Evolutionary conservation across 37 sponge, comb jelly and placozoan genomes (phyloP), one percentile per base, ranked within the genome.

Genomic region (Ephydatia muelleri): DNA sequence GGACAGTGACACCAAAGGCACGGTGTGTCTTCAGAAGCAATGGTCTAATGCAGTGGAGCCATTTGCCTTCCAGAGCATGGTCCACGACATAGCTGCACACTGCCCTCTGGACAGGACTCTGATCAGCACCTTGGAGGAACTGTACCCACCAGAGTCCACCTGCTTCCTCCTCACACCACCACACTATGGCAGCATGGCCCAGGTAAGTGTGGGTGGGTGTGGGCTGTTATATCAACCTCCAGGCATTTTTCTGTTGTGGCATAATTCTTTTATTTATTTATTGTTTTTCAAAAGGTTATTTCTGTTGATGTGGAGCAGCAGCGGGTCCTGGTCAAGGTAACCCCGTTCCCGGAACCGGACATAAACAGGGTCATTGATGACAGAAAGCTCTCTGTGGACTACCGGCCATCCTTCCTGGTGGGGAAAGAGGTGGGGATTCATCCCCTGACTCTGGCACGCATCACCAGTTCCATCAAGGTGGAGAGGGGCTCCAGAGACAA

Each of bases 131-230:
- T 81, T 95, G 34, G 78, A 67, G 8, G 86, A 92, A 28, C 81
- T 95, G 34, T 95, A 73, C 70, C 83, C 83, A 23, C 48, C 78
- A 0, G 76, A 78, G 31, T 68, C 78, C 3, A 73, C 77, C 57
- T 90, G 94, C 35, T 92, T 93, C 76, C 47, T 95, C 28, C 71
- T 88, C 5, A 49, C 82, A 16, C 74, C 79, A 19, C 35, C 84
- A 6, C 86, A 86, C 75, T 95, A 95, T 89, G 95, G 95, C 35
- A 73, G 65, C 31, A 80, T 57, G 79, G 95, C 87, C 31, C 86
- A 91, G 82, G 95, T 95, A 32, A 36, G 47, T 33, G 47, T 77
- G 49, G 13, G 66, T 26, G 3, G 19, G 69, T 23, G 3, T 9
- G 47, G 29, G 65, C 16, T n/a, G 9, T 31, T 31, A 11, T 68